Percentiles rank a stretch among this genome's conserved stretches.
Evolutionary conservation across 2,113 vertebrate species (phyloP).

Genomic region (Formicarius rufipectus): DNA sequence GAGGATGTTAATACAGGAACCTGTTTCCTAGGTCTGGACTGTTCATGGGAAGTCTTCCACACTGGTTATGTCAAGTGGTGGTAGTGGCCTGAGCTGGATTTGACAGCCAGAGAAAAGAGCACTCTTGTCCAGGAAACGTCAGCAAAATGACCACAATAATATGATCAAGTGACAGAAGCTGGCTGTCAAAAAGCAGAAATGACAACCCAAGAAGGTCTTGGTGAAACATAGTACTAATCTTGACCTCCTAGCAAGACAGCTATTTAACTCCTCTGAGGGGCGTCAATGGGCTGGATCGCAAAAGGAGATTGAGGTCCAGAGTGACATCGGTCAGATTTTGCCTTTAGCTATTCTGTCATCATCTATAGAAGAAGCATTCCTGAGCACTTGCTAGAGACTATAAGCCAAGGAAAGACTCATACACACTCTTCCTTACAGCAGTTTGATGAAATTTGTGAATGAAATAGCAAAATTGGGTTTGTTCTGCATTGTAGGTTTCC

Average conservation of each 20-base stretch:
- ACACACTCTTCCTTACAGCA: not conserved
- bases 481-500: not conserved
- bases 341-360: not conserved
- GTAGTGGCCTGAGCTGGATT: not conserved
- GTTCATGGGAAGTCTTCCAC: not conserved
- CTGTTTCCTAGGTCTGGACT: not conserved
- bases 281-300: not conserved
- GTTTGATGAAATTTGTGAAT: not conserved
- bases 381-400: not conserved
- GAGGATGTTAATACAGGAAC: not conserved
- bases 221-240: conserved; percentile 4
- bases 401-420: not conserved
- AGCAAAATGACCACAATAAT: not conserved
- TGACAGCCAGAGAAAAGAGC: not conserved
- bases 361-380: not conserved
- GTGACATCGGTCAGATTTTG: not conserved
- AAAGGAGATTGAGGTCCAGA: not conserved
- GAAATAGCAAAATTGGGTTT: not conserved
- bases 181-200: conserved; percentile 7
- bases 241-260: not conserved
- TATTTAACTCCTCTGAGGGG: not conserved
- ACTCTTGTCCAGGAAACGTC: not conserved
- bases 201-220: not conserved
- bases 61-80: not conserved
- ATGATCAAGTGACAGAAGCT: not conserved